Evolutionary conservation across 1,140 invertebrate genomes (phyloP).

Genomic region (Heliconius himera): DNA sequence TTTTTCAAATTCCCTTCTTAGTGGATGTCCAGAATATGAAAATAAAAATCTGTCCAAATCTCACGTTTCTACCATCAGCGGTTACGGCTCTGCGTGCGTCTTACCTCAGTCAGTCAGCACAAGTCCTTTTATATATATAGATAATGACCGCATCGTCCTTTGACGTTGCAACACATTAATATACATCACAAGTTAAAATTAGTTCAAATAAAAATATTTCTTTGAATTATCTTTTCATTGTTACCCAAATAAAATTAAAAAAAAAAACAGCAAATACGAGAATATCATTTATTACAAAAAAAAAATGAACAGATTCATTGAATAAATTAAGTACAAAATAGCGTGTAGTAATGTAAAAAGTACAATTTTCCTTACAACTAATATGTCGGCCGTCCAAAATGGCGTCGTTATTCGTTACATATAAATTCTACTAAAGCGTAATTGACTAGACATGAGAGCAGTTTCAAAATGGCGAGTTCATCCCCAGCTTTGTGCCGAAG

Average conservation of each 20-base stretch:
- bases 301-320: slow-evolving; percentile 40
- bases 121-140: too few species aligned
- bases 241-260: not conserved
- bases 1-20: too few species aligned
- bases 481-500: slow-evolving; percentile 98
- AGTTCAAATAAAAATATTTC: slow-evolving; percentile 72
- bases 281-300: slow-evolving; percentile 43
- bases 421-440: slow-evolving; percentile 51
- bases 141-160: slow-evolving; percentile 47
- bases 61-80: too few species aligned
- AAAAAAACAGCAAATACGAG: slow-evolving; percentile 2
- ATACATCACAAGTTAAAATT: slow-evolving; percentile 76
- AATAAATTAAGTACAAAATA: slow-evolving; percentile 78
- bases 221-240: slow-evolving; percentile 48
- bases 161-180: slow-evolving; percentile 49
- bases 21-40: too few species aligned
- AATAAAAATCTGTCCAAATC: too few species aligned
- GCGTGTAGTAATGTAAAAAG: slow-evolving; percentile 55
- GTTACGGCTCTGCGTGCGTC: too few species aligned
- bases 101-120: too few species aligned
- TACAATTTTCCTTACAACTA: slow-evolving; percentile 65
- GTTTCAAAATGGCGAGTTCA: slow-evolving; percentile 98
- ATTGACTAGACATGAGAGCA: slow-evolving; percentile 71
- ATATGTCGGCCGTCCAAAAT: slow-evolving; percentile 37
- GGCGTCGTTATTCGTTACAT: slow-evolving; percentile 37